These are phyloP conservation scores for Etia nguti DNA, from an alignment of 2,113 vertebrate genomes.

Conservation along the genomic window DNA sequence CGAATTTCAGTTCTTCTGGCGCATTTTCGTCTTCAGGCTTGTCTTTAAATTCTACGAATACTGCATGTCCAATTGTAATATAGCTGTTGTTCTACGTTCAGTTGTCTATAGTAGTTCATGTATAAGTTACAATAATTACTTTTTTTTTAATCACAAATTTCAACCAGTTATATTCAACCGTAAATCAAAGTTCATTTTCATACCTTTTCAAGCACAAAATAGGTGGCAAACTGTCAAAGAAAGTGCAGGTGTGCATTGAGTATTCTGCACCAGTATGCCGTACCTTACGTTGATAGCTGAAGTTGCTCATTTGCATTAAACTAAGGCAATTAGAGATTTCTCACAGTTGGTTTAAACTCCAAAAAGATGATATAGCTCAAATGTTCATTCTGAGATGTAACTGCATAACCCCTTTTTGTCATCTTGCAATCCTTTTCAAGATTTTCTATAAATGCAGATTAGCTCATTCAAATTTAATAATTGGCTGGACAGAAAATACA, in stretches of 20 bases:
- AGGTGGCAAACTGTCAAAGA: background rate
- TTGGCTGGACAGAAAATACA: background rate
- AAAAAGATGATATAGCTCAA: background rate
- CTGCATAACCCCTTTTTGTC: background rate
- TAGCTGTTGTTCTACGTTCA: background rate
- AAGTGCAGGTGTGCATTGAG: background rate
- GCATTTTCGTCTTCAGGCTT: background rate
- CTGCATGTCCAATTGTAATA: background rate
- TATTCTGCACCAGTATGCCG: background rate
- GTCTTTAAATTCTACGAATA: background rate
- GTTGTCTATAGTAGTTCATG: background rate
- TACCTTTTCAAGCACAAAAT: background rate
- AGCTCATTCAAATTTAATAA: background rate
- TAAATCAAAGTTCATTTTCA: background rate
- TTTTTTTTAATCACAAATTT: background rate
- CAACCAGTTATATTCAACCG: background rate
- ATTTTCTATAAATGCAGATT: background rate
- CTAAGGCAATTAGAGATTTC: background rate
- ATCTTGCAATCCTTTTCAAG: background rate
- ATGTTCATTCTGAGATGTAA: background rate
- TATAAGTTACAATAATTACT: background rate
- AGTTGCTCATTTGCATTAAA: background rate
- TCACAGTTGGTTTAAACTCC: background rate
- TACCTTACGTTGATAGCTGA: background rate
- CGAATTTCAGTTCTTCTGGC: constrained; percentile 10